phyloP scores from a whole-genome alignment of 2,113 vertebrate genomes.

The Phrynosoma blainvillii region DNA sequence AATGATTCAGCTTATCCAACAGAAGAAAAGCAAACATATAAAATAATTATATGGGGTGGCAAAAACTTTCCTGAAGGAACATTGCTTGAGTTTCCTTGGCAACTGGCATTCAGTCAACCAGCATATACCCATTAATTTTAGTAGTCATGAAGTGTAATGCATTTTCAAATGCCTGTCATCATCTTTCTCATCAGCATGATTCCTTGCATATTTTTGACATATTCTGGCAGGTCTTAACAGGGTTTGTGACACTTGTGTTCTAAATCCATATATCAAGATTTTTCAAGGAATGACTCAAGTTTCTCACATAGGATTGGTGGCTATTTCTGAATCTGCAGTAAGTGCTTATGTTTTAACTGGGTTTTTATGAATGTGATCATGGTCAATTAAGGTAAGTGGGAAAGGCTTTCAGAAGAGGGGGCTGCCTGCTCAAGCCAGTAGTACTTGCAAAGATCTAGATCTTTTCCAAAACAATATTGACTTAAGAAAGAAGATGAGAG shows the following conservation, averaged over 20 bases:
- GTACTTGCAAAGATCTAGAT: not conserved
- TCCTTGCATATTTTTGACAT: conserved; percentile 10
- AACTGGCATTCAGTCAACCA: conserved; percentile 28
- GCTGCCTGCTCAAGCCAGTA: not conserved
- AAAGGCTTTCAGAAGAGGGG: not conserved
- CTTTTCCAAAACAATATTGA: not conserved
- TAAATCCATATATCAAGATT: conserved; percentile 16
- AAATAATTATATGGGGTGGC: not conserved
- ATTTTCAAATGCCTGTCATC: conserved; percentile 29
- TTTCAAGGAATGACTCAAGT: not conserved
- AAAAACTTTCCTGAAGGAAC: conserved; percentile 9
- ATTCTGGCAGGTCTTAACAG: conserved; percentile 16
- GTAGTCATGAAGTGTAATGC: conserved; percentile 19
- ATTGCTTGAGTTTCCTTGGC: conserved; percentile 18
- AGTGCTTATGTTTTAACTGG: not conserved
- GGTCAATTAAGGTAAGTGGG: not conserved
- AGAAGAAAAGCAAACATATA: conserved; percentile 15
- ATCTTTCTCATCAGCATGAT: conserved; percentile 20
- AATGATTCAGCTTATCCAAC: conserved; percentile 6
- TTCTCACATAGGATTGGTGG: not conserved
- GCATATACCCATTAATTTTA: conserved; percentile 33
- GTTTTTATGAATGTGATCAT: not conserved
- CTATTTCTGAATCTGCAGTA: conserved; percentile 6
- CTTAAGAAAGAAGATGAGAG: not conserved
- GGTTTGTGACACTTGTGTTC: conserved; percentile 23